Evolutionary conservation across 2,113 vertebrate genomes (phyloP).

Genomic region (Elaphurus davidianus): DNA sequence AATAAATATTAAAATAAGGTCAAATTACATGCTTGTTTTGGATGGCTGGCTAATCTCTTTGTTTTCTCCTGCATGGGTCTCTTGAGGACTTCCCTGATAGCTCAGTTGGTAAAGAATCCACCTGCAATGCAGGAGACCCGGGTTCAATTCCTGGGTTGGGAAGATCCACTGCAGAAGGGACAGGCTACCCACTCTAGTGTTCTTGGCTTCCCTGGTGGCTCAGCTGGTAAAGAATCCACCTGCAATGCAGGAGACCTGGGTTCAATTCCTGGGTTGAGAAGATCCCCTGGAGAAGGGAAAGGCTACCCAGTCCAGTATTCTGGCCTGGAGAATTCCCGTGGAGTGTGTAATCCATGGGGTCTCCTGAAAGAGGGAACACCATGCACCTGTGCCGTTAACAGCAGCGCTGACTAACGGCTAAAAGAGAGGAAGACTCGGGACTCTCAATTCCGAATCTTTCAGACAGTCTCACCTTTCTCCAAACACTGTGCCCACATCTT

Average conservation of each 20-base stretch:
- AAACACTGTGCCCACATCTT: not conserved
- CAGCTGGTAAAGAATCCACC: rapidly evolving
- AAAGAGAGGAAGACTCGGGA: not conserved
- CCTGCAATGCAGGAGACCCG: not conserved
- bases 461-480: not conserved
- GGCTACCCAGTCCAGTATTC: not conserved
- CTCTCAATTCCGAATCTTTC: not conserved
- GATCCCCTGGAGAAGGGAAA: not conserved
- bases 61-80: not conserved
- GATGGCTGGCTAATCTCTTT: not conserved
- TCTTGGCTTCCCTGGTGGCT: not conserved
- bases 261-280: not conserved
- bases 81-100: not conserved
- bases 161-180: not conserved
- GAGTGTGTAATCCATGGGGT: not conserved
- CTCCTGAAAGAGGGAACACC: not conserved
- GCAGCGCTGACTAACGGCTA: not conserved
- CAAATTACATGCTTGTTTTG: not conserved
- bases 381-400: rapidly evolving
- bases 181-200: not conserved
- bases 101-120: not conserved
- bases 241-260: not conserved
- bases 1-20: not conserved
- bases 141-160: not conserved
- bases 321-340: not conserved